A percentile compares a stretch with the other conserved stretches of the same genome.
These are phyloP conservation scores for Cheilinus undulatus DNA, from an alignment of 2,113 vertebrate species.

Conservation along the genomic window DNA sequence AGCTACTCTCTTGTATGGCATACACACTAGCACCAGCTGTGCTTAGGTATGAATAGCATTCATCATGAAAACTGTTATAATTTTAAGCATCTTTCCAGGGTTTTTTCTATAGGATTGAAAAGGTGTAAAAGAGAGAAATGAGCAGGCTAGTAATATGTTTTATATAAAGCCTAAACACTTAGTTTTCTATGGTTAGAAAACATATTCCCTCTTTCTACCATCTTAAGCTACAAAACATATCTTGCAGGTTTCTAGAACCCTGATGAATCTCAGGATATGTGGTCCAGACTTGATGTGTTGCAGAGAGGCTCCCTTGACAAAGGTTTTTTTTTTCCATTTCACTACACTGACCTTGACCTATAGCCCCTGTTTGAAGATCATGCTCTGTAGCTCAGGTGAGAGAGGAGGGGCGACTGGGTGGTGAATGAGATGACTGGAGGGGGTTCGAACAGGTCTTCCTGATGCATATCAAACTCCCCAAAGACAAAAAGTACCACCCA, in stretches of 20 bases:
- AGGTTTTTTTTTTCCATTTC: slow-evolving; percentile 46
- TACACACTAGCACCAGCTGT: slow-evolving; percentile 1
- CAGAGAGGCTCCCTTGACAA: slow-evolving; percentile 12
- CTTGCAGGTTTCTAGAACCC: slow-evolving; percentile 1
- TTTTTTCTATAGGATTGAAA: too few species aligned
- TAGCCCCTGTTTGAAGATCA: slow-evolving; percentile 57
- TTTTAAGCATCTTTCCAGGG: slow-evolving; percentile 3
- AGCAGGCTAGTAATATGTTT: not conserved
- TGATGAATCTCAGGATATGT: slow-evolving; percentile 18
- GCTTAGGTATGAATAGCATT: slow-evolving; percentile 14
- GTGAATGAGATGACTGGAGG: slow-evolving; percentile 13
- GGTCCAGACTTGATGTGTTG: slow-evolving; percentile 16
- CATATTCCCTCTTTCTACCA: slow-evolving; percentile 8
- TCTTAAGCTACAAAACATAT: slow-evolving; percentile 7
- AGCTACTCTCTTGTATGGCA: slow-evolving; percentile 15
- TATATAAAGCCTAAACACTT: not conserved
- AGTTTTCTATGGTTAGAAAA: slow-evolving; percentile 9
- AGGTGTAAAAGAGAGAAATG: not conserved
- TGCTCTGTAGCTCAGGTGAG: slow-evolving; percentile 30
- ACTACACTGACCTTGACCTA: slow-evolving; percentile 53
- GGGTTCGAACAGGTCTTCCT: slow-evolving; percentile 38
- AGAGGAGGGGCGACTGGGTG: not conserved
- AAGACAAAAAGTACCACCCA: not conserved
- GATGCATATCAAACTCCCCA: slow-evolving; percentile 48
- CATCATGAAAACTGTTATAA: slow-evolving; percentile 12